These are phyloP conservation scores for Thelaira solivaga DNA, from an alignment of 2,888 invertebrate species.

Conservation along the genomic window DNA sequence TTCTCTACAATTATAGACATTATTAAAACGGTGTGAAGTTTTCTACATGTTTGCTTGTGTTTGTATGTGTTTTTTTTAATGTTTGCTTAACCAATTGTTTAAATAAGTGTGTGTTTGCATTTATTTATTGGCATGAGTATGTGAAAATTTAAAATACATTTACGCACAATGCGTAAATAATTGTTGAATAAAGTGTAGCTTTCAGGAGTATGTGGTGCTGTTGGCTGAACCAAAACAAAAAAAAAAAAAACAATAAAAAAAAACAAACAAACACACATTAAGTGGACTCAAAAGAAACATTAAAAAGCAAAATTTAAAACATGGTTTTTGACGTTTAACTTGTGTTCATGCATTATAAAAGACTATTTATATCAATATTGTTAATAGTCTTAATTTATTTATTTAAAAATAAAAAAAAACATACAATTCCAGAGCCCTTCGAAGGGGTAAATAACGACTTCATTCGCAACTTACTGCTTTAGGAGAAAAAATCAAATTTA, in stretches of 20 bases:
- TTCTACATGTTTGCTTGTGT: neutral
- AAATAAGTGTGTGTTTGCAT: slow-evolving; percentile 24
- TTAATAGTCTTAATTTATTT: neutral
- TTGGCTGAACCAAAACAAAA: slow-evolving; percentile 27
- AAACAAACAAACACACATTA: slow-evolving; percentile 3
- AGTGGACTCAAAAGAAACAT: slow-evolving; percentile 33
- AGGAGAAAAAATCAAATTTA: neutral
- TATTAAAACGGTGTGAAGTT: too few species aligned
- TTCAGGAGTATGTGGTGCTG: slow-evolving; percentile 28
- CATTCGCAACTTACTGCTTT: too few species aligned
- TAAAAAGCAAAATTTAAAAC: neutral
- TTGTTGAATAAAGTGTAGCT: slow-evolving; percentile 60
- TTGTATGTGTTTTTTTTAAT: neutral
- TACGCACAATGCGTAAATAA: slow-evolving; percentile 69
- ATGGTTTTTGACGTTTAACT: slow-evolving; percentile 17
- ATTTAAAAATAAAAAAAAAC: neutral
- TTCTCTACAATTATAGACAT: slow-evolving; percentile 5
- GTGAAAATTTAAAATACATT: slow-evolving; percentile 51
- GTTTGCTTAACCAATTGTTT: slow-evolving; percentile 10
- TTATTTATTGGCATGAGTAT: slow-evolving; percentile 28
- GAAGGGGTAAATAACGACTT: too few species aligned
- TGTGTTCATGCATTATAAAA: neutral
- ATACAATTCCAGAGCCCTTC: too few species aligned
- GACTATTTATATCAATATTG: neutral
- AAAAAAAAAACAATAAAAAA: too few species aligned